Conservation (phyloP, 2,113 vertebrate species). For the Anarrhichthys ocellatus region DNA sequence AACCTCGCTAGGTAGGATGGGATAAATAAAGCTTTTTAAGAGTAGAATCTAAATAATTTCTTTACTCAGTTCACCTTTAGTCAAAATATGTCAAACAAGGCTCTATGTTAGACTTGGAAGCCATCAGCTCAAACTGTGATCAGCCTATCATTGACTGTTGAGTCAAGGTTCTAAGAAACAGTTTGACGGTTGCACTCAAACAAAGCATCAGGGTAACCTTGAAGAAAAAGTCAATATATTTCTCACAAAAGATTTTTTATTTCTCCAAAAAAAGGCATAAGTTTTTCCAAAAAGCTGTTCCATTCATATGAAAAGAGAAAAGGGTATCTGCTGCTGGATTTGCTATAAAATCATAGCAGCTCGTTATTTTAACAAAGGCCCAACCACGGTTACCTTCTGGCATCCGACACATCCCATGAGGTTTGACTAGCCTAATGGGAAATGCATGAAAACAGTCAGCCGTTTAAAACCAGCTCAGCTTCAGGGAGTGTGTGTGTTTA, state of each 20-base stretch:
- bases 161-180: background rate
- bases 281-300: background rate
- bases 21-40: slow-evolving; percentile 27
- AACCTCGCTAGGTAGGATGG: slow-evolving; percentile 5
- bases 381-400: slow-evolving; percentile 25
- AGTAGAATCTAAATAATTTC: slow-evolving; percentile 25
- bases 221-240: background rate
- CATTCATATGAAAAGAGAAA: background rate
- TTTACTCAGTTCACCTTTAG: background rate
- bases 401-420: slow-evolving; percentile 47
- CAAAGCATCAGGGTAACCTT: background rate
- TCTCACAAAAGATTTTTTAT: background rate
- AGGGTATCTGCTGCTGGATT: background rate
- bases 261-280: background rate
- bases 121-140: slow-evolving; percentile 16
- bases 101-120: background rate
- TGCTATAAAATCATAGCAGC: slow-evolving; percentile 3
- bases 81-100: background rate
- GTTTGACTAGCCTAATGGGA: slow-evolving; percentile 47
- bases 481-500: slow-evolving; percentile 41
- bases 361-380: slow-evolving; percentile 50
- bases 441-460: slow-evolving; percentile 53
- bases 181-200: background rate
- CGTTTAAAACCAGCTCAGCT: slow-evolving; percentile 55
- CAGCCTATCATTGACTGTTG: background rate